Conservation (phyloP, 2,113 vertebrate species). For the Paramormyrops kingsleyae region DNA sequence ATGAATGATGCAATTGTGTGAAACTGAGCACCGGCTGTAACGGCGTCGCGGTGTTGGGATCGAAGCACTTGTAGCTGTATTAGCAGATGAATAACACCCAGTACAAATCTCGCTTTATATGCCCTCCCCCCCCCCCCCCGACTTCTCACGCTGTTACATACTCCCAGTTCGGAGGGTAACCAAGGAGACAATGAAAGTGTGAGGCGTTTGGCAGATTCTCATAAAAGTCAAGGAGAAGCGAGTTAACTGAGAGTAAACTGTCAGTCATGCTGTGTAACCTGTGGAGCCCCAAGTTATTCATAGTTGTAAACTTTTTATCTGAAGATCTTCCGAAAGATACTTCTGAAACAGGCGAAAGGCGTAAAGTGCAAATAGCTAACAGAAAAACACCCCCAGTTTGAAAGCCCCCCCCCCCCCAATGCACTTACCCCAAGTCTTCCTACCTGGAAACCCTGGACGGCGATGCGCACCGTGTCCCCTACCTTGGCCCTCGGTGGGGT, state of each 20-base stretch:
- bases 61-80: not conserved
- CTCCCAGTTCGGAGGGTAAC: not conserved
- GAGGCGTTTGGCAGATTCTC: not conserved
- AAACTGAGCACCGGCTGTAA: not conserved
- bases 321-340: not conserved
- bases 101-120: not conserved
- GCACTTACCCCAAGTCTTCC: slow-evolving; percentile 39
- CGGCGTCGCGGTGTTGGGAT: not conserved
- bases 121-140: not conserved
- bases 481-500: slow-evolving; percentile 73
- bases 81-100: not conserved
- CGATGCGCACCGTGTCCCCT: slow-evolving; percentile 80
- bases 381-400: not conserved
- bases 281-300: not conserved
- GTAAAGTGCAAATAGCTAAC: not conserved
- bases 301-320: not conserved
- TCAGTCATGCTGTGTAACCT: not conserved
- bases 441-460: slow-evolving; percentile 83
- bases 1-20: slow-evolving; percentile 15
- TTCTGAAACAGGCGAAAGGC: not conserved
- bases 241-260: not conserved
- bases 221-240: not conserved
- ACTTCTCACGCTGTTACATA: not conserved
- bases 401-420: not conserved
- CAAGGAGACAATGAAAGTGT: not conserved